Percentiles rank a stretch among this genome's conserved stretches.
Evolutionary conservation across 1,140 invertebrate genomes (phyloP).

Genomic region (Psix sp.): DNA sequence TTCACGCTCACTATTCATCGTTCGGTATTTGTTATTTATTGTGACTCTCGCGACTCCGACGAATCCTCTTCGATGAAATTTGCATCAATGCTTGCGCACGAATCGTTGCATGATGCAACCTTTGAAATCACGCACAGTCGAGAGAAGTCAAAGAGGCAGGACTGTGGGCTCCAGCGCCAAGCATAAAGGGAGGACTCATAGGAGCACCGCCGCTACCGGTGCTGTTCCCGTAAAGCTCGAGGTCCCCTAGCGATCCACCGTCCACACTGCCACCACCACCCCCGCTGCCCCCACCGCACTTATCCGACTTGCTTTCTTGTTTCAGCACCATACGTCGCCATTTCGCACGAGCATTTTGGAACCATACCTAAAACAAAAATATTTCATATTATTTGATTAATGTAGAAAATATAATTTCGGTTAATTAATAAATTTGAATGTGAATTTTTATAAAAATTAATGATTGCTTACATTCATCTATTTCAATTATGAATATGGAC

Average conservation of each 20-base stretch:
- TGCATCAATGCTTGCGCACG: slow-evolving; percentile 46
- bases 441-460: no score
- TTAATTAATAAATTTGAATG: no score
- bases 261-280: slow-evolving; percentile 67
- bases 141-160: slow-evolving; percentile 73
- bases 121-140: slow-evolving; percentile 74
- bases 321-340: slow-evolving; percentile 95
- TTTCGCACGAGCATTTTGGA: slow-evolving; percentile 98
- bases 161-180: slow-evolving; percentile 72
- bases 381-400: no score
- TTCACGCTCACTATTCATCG: slow-evolving; percentile 31
- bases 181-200: slow-evolving; percentile 74
- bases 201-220: slow-evolving; percentile 73
- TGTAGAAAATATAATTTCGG: no score
- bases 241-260: slow-evolving; percentile 71
- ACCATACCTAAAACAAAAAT: slow-evolving; percentile 91
- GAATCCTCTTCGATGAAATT: slow-evolving; percentile 38
- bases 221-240: slow-evolving; percentile 75
- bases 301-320: slow-evolving; percentile 85
- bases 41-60: slow-evolving; percentile 19
- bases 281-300: slow-evolving; percentile 78
- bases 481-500: no score
- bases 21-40: slow-evolving; percentile 38
- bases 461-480: no score
- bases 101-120: slow-evolving; percentile 47